A percentile compares a stretch with the other conserved stretches of the same genome.
Conservation (phyloP, 2,113 vertebrate species). For the Charina bottae region DNA sequence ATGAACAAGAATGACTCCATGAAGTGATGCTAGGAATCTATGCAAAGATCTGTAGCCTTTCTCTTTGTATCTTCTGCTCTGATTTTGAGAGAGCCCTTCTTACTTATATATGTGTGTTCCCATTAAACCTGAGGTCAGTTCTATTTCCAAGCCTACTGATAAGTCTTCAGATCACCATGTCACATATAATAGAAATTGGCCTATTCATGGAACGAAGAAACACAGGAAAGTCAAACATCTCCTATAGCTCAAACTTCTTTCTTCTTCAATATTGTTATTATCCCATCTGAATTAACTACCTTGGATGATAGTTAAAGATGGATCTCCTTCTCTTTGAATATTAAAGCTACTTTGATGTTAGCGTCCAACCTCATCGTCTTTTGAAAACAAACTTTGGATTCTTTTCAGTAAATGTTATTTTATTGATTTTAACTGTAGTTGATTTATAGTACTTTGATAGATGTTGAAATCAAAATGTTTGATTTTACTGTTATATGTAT, state of each 20-base stretch:
- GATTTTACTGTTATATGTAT: conserved; percentile 64
- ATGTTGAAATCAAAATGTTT: conserved; percentile 65
- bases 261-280: neutral
- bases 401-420: conserved; percentile 61
- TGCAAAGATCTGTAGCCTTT: neutral
- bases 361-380: conserved; percentile 18
- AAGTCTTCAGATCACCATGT: neutral
- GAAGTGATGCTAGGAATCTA: neutral
- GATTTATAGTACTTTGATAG: conserved; percentile 65
- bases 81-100: neutral
- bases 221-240: fast-evolving
- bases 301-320: neutral
- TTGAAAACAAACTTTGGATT: conserved; percentile 24
- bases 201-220: neutral
- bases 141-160: neutral
- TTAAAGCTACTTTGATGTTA: conserved; percentile 18
- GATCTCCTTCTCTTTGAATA: neutral
- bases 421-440: conserved; percentile 59
- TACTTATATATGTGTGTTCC: neutral
- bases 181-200: neutral
- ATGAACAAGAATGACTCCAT: neutral
- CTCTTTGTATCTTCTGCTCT: neutral
- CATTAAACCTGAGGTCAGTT: neutral
- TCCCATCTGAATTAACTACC: neutral
- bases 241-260: neutral